Percentiles rank a stretch among this genome's conserved stretches.
phyloP scores from a whole-genome alignment of 2,888 invertebrate species.

The Elysia crispata region DNA sequence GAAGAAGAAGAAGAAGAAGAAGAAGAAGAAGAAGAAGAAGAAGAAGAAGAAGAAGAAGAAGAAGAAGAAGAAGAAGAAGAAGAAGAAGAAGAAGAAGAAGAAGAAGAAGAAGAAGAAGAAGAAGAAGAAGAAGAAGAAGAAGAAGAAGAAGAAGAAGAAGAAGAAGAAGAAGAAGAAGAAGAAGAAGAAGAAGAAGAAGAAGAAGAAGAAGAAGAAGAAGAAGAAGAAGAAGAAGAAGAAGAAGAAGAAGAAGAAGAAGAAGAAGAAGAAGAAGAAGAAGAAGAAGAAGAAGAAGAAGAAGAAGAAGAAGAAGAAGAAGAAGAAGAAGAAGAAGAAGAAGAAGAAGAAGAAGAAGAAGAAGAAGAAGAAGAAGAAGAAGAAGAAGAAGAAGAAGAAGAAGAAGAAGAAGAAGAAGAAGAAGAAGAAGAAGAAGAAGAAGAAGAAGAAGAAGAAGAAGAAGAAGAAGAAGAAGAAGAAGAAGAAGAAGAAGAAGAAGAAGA shows the following conservation, averaged over 20 bases:
- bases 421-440: too few relatives aligned
- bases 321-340: background rate
- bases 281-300: conserved; percentile 13
- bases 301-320: background rate
- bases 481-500: too few relatives aligned
- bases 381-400: too few relatives aligned
- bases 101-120: background rate
- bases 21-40: too few relatives aligned
- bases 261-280: background rate
- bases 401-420: too few relatives aligned
- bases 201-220: conserved; percentile 3
- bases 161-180: background rate
- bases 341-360: background rate
- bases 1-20: background rate
- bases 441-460: too few relatives aligned
- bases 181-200: background rate
- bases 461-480: too few relatives aligned
- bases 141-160: background rate
- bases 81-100: background rate
- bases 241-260: conserved; percentile 22
- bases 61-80: background rate
- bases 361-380: background rate
- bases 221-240: conserved; percentile 9
- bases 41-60: too few relatives aligned
- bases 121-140: background rate